Percentiles rank a stretch among this genome's conserved stretches.
Conservation (phyloP, 2,888 invertebrate genomes). For the Yponomeuta malinellus region DNA sequence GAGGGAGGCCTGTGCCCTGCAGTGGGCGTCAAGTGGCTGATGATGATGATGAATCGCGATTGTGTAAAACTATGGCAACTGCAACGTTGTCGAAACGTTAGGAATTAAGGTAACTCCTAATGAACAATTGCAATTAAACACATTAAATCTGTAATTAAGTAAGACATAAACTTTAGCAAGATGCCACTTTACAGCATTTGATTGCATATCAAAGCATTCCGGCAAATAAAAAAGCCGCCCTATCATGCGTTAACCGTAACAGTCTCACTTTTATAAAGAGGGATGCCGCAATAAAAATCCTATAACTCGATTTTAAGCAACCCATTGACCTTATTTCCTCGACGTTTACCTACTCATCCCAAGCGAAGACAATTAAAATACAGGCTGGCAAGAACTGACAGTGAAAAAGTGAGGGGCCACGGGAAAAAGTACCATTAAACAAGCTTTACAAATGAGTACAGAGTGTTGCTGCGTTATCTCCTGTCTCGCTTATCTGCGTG, state of each 20-base stretch:
- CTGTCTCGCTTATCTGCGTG: slow-evolving; percentile 48
- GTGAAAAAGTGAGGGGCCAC: slow-evolving; percentile 55
- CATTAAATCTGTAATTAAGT: too few relatives aligned
- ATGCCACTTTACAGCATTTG: too few relatives aligned
- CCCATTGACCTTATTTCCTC: background rate
- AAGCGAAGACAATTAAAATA: slow-evolving; percentile 59
- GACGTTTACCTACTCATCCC: slow-evolving; percentile 19
- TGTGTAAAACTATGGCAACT: too few relatives aligned
- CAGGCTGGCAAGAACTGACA: slow-evolving; percentile 52
- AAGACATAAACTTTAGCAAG: too few relatives aligned
- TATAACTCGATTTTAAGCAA: background rate
- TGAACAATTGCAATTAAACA: too few relatives aligned
- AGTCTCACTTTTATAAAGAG: background rate
- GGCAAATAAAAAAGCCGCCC: background rate
- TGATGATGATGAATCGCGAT: too few relatives aligned
- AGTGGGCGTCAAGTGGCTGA: too few relatives aligned
- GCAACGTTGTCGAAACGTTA: too few relatives aligned
- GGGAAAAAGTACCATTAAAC: slow-evolving; percentile 61
- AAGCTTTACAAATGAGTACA: slow-evolving; percentile 63
- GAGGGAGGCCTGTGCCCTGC: too few relatives aligned
- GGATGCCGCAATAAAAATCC: background rate
- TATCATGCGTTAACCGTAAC: background rate
- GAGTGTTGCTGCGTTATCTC: slow-evolving; percentile 38
- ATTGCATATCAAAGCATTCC: too few relatives aligned
- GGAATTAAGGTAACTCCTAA: too few relatives aligned